Percentiles rank a stretch among this genome's conserved stretches.
These are phyloP conservation scores for Cyclophora punctaria DNA, from an alignment of 2,888 invertebrate species.

Conservation along the genomic window DNA sequence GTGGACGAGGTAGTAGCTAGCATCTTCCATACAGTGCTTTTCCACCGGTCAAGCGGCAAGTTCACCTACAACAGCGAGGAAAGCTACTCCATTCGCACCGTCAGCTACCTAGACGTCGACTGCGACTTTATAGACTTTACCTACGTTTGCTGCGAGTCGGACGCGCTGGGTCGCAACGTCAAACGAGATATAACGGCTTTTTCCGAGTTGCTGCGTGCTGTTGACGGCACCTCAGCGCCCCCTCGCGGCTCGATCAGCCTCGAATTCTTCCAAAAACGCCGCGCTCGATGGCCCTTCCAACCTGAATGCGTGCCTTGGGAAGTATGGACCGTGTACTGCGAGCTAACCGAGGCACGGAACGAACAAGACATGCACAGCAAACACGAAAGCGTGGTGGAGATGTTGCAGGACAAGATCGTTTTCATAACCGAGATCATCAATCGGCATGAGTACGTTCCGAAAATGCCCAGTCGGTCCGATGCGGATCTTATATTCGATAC, in stretches of 20 bases:
- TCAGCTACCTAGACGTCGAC: constrained; percentile 97
- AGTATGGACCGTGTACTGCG: constrained; percentile 96
- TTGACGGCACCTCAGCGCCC: constrained; percentile 74
- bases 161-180: constrained; percentile 81
- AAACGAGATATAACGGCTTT: constrained; percentile 86
- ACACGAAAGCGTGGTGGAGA: constrained; percentile 90
- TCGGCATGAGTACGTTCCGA: constrained; percentile 95
- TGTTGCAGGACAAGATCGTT: constrained; percentile 93
- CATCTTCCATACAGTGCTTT: constrained; percentile 93
- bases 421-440: constrained; percentile 97
- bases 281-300: constrained; percentile 91
- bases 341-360: constrained; percentile 88
- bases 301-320: constrained; percentile 98
- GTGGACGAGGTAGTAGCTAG: constrained; percentile 94
- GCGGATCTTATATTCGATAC: constrained; percentile 96
- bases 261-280: constrained; percentile 95
- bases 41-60: constrained; percentile 93
- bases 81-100: constrained; percentile 95
- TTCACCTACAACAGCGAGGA: constrained; percentile 95
- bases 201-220: constrained; percentile 84
- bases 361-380: constrained; percentile 92
- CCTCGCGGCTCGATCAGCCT: constrained; percentile 91
- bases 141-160: constrained; percentile 95
- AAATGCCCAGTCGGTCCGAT: constrained; percentile 94
- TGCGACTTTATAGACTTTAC: constrained; percentile 99